Evolutionary conservation across 1,140 invertebrate genomes (phyloP), one percentile per base, ranked within the genome.

Genomic region (Dolichoris vasculosae): DNA sequence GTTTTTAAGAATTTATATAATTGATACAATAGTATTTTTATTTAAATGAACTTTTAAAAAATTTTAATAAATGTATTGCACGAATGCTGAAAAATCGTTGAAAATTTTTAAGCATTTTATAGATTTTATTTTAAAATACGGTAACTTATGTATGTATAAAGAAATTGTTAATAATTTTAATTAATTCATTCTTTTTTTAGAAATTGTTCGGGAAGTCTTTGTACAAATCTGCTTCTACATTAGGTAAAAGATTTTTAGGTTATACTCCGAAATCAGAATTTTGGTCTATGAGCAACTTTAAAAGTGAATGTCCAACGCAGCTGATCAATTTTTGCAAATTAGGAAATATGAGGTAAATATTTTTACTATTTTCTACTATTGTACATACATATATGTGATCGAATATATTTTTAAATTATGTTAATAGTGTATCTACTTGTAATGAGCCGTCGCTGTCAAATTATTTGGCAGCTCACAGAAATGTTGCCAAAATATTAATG

Each of bases 401-500:
- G 11, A 46, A 1, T 3, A 30, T 30, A 32, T 76, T 30, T 35
- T 35, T 77, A 20, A 32, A 17, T 64, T 69, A 17, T 40, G 9
- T 69, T 81, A 32, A 55, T 55, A 93, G 93, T 88, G 90, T 94
- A 38, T 93, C 93, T n/a, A 94, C 95, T 0, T 95, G 95, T 83
- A 94, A 94, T 79, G 93, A 95, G 84, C 92, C 95, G 13, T 94
- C 93, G 26, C 91, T 95, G 83, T 88, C 88, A 3, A 93, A 94
- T 81, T 95, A 94, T 86, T 90, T 95, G 82, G 92, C 94, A 38
- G 94, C 94, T 9, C 94, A 95, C 84, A 95, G 95, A 88, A 90
- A 93, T n/a, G 90, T 94, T 2, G 94, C 94, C 85, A 94, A 92
- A 76, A 91, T 94, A 4, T 90, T 94, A 79, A 92, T 94, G 69